A percentile compares a stretch with the other conserved stretches of the same genome.
phyloP scores from a whole-genome alignment of 2,797 vertebrate genomes.

The Rachycentron canadum region DNA sequence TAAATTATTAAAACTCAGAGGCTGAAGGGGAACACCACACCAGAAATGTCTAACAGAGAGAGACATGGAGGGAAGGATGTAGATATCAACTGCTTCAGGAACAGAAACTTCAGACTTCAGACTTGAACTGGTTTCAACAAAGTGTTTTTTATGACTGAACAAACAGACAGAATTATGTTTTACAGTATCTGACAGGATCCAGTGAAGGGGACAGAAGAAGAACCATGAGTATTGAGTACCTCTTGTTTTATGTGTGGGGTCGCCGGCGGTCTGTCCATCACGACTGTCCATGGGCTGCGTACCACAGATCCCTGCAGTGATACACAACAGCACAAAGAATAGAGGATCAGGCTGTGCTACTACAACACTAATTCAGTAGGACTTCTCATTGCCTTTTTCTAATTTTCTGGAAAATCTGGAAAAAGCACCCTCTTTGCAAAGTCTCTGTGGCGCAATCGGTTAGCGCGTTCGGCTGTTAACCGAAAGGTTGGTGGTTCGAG shows the following conservation, averaged over 20 bases:
- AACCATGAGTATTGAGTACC: slow-evolving; percentile 28
- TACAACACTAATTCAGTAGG: neutral
- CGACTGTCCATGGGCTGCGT: slow-evolving; percentile 34
- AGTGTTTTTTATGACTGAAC: neutral
- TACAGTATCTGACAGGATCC: too few species aligned
- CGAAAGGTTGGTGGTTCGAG: too few species aligned
- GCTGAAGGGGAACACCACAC: neutral
- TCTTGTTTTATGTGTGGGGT: slow-evolving; percentile 43
- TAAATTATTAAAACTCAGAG: slow-evolving; percentile 67
- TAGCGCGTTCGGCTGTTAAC: too few species aligned
- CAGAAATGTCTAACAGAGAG: neutral
- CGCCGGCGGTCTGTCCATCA: slow-evolving; percentile 13
- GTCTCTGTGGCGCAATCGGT: too few species aligned
- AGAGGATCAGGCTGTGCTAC: neutral
- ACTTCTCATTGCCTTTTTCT: too few species aligned
- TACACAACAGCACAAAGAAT: neutral
- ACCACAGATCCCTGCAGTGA: slow-evolving; percentile 36
- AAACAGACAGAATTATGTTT: neutral
- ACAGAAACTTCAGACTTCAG: slow-evolving; percentile 12
- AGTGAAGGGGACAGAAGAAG: neutral
- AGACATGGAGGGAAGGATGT: neutral
- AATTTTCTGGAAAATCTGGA: too few species aligned
- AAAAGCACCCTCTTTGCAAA: too few species aligned
- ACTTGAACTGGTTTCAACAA: neutral
- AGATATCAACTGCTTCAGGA: neutral